Base-by-base conservation (phyloP, 1,140 invertebrate genomes). In the Drosophila jambulina region DNA sequence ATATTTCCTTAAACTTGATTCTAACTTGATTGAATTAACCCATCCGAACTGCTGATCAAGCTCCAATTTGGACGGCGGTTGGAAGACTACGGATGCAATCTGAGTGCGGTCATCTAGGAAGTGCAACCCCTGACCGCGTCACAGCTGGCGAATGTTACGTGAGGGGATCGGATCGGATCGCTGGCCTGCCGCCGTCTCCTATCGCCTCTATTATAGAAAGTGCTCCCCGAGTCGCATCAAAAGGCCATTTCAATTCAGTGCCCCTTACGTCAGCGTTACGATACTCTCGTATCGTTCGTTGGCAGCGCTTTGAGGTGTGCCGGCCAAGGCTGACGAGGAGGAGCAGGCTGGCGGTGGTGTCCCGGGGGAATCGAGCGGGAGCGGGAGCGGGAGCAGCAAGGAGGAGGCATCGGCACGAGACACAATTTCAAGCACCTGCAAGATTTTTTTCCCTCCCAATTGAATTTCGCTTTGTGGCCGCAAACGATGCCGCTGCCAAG, bases 221-320 rank as follows among this genome's bases (percentile, higher is more conserved):
- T 74, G 70, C 72, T 76, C 46, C 45, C 46, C 61, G 43, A 63
- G 57, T 53, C 48, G 38, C 38, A 68, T 68, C 48, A 58, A 74
- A 77, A 80, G 81, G 81, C 76, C 82, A 74, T 85, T 83, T 83
- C 76, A 83, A 83, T 83, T 77, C 62, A 81, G 65, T 64, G 63
- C 82, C 82, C 82, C 82, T 85, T 86, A 88, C 83, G 83, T 86
- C 83, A 83, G 76, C 78, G 80, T 88, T 88, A 86, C 76, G 76
- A 72, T 65, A 68, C 60, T 57, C 54, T 57, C 23, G 54, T 57
- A 57, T 57, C 60, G 60, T 34, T 72, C 43, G 69, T 59, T 69
- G 67, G 36, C 63, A 68, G 38, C 54, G 62, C 70, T 83, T 83
- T 84, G 80, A 83, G 80, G 23, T 82, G 64, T 71, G 72, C 71